Conservation (phyloP, 2,113 vertebrate genomes). For the Tragelaphus imberbis region DNA sequence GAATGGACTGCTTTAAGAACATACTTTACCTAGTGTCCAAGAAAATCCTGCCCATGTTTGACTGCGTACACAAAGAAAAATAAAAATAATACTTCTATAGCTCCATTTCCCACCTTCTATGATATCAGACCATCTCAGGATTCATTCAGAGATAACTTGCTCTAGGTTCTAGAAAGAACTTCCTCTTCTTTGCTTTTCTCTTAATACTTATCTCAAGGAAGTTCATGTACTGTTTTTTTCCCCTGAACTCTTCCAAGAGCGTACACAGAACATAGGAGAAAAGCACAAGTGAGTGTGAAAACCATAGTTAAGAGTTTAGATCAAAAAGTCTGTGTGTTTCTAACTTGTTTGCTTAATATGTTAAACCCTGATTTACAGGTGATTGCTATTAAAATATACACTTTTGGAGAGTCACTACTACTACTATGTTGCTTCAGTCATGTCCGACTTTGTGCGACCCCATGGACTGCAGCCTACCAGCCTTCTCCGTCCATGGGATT, state of each 20-base stretch:
- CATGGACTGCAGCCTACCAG: too few relatives aligned
- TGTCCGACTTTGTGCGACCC: too few relatives aligned
- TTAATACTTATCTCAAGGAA: background rate
- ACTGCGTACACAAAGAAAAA: background rate
- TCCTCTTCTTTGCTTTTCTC: background rate
- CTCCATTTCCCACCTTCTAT: background rate
- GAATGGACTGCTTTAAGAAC: background rate
- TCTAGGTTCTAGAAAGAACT: background rate
- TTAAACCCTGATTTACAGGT: background rate
- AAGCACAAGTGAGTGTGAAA: conserved; percentile 1
- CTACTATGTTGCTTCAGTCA: too few relatives aligned
- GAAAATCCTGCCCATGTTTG: conserved; percentile 1
- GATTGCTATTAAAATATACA: conserved; percentile 9
- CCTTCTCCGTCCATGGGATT: too few relatives aligned
- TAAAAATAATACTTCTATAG: background rate
- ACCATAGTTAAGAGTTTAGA: background rate
- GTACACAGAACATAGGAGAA: background rate
- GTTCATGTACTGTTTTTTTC: background rate
- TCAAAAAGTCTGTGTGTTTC: background rate
- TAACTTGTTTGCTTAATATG: conserved; percentile 22
- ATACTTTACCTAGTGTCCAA: background rate
- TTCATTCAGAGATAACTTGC: background rate
- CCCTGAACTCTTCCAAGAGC: background rate
- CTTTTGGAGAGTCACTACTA: background rate
- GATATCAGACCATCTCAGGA: background rate